Evolutionary conservation across 2,888 invertebrate species (phyloP).

Genomic region (Drepana falcataria): DNA sequence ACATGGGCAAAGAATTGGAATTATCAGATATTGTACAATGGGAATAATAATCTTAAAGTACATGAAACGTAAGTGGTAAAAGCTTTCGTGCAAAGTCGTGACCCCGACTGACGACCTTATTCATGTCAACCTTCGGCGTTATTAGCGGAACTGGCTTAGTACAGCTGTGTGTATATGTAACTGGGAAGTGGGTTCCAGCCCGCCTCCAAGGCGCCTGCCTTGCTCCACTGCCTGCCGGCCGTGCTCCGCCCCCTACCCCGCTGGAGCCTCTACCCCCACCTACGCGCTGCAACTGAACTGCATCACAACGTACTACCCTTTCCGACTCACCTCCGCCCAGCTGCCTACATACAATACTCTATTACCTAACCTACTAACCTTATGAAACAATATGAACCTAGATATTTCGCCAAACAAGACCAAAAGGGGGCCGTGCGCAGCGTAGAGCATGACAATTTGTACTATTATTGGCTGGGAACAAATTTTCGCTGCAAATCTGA

Average conservation of each 20-base stretch:
- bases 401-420: no score
- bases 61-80: conserved; percentile 11
- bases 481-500: no score
- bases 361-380: background rate
- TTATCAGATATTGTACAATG: no score
- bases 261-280: conserved; percentile 31
- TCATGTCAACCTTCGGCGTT: conserved; percentile 58
- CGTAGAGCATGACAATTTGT: conserved; percentile 7
- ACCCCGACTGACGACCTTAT: conserved; percentile 60
- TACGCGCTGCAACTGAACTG: conserved; percentile 49
- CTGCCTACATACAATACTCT: background rate
- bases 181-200: conserved; percentile 20
- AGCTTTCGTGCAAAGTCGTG: conserved; percentile 31
- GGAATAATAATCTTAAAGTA: no score
- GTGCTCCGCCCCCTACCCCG: conserved; percentile 11
- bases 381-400: background rate
- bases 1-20: no score
- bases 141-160: conserved; percentile 50
- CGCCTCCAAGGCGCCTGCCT: conserved; percentile 14
- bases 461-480: no score
- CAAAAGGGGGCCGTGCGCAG: conserved; percentile 1
- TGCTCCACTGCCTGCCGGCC: conserved; percentile 12
- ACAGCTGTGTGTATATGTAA: conserved; percentile 38
- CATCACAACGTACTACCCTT: conserved; percentile 61
- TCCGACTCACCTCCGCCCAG: conserved; percentile 27